Evolutionary conservation across 2,888 invertebrate species (phyloP).

Genomic region (Erpobdella octoculata): DNA sequence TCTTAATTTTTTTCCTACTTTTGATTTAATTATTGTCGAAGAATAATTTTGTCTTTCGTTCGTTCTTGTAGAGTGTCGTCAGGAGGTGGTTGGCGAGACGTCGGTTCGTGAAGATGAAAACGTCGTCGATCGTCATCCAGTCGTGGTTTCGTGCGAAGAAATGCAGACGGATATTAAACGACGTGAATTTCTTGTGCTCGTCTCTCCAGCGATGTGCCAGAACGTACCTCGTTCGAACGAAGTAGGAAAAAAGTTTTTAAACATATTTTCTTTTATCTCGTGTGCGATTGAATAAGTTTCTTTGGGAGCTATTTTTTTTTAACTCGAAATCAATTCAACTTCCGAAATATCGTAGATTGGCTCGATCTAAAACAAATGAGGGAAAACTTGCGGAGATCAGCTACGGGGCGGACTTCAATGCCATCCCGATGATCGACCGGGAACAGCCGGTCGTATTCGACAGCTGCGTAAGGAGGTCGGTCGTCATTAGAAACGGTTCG

Average conservation of each 20-base stretch:
- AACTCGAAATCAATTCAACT: background rate
- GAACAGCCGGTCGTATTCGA: background rate
- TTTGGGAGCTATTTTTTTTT: background rate
- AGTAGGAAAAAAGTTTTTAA: no score
- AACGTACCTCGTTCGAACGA: background rate
- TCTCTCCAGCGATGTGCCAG: background rate
- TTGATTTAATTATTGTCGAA: background rate
- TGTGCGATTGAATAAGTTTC: no score
- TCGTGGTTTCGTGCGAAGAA: conserved; percentile 4
- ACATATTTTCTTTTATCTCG: no score
- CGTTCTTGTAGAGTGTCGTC: background rate
- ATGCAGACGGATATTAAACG: background rate
- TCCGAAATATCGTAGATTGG: background rate
- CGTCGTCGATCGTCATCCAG: background rate
- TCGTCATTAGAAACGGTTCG: no score
- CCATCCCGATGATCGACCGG: background rate
- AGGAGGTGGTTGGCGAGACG: background rate
- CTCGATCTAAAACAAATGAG: background rate
- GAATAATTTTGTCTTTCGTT: background rate
- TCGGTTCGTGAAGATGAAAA: background rate
- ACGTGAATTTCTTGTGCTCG: background rate
- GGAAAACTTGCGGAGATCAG: background rate
- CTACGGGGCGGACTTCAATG: background rate
- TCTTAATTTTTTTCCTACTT: background rate
- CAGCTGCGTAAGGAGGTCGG: no score